Evolutionary conservation across 1,140 invertebrate genomes (phyloP), one percentile per base, ranked within the genome.

Genomic region (Saxidomus purpurata): DNA sequence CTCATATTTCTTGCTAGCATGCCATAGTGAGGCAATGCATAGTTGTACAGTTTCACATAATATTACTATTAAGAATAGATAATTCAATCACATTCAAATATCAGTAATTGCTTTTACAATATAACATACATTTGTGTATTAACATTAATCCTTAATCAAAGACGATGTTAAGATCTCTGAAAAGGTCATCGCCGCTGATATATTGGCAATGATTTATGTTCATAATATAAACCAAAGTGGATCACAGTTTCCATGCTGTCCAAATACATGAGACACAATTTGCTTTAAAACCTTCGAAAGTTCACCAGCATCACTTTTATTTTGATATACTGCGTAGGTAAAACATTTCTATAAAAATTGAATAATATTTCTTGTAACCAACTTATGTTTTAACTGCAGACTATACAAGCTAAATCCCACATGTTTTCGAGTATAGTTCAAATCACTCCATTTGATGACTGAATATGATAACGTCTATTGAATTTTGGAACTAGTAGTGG

Each of bases 371-470:
- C 36, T 79, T 43, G 47, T 63, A 31, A 67, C 38, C 19, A 6
- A 49, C 43, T 87, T 80, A 19, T 80, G 74, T 0, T 69, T 59
- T 87, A 67, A 80, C 76, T 87, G 74, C 19, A 87, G 40, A 34
- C 25, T 25, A n/a, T 80, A 80, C 13, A 87, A 19, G n/a, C 47
- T 47, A 43, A 67, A 80, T n/a, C 28, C 59, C 8, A 87, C 47
- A 61, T 87, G 74, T 67, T 80, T 87, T 17, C 36, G 0, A 1
- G 74, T 87, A 80, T 80, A 76, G 40, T 87, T 87, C 22, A 31
- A 43, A 59, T 80, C 86, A 69, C 74, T 80, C 61, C 47, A 80
- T 38, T 87, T 87, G 28, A 59, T 43, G n/a, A 87, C 11, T 1
- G 34, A 22, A 80, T 47, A n/a, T 55, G 38, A 8, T 17, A 87